Evolutionary conservation across 2,797 vertebrate species (phyloP).

Genomic region (Coregonus ussuriensis): DNA sequence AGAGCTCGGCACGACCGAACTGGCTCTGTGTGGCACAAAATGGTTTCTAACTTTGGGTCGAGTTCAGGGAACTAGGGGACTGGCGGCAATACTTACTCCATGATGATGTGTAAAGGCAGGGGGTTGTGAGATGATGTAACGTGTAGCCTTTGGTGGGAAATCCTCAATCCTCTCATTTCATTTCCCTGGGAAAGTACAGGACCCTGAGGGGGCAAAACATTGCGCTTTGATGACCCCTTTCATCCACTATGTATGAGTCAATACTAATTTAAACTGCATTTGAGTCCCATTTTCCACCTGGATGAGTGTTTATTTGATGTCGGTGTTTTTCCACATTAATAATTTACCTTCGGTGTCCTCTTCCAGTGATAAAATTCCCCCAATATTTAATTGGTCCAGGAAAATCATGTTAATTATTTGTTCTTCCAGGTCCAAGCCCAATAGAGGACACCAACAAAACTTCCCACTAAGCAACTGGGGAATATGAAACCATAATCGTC

Average conservation of each 20-base stretch:
- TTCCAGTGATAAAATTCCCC: not conserved
- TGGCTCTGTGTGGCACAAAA: conserved; percentile 63
- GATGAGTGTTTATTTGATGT: conserved; percentile 33
- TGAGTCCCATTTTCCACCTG: conserved; percentile 23
- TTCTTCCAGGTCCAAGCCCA: conserved; percentile 31
- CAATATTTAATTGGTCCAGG: not conserved
- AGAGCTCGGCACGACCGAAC: conserved; percentile 6
- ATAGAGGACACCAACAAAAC: conserved; percentile 9
- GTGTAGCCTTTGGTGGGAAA: conserved; percentile 58
- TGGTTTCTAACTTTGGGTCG: conserved; percentile 58
- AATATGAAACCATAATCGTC: not conserved
- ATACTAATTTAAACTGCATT: conserved; percentile 48
- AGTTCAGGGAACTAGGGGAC: conserved; percentile 49
- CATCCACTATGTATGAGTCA: conserved; percentile 53
- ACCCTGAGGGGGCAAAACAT: conserved; percentile 37
- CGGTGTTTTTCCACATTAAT: conserved; percentile 25
- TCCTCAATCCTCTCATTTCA: conserved; percentile 40
- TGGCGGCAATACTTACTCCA: conserved; percentile 28
- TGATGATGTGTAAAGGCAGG: conserved; percentile 29
- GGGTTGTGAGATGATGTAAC: conserved; percentile 54
- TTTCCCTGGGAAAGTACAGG: conserved; percentile 28
- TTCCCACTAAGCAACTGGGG: not conserved
- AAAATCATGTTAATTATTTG: conserved; percentile 20
- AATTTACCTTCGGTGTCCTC: not conserved
- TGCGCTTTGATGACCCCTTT: conserved; percentile 53